phyloP scores from a whole-genome alignment of 1,140 invertebrate genomes.

The Polypedilum vanderplanki region DNA sequence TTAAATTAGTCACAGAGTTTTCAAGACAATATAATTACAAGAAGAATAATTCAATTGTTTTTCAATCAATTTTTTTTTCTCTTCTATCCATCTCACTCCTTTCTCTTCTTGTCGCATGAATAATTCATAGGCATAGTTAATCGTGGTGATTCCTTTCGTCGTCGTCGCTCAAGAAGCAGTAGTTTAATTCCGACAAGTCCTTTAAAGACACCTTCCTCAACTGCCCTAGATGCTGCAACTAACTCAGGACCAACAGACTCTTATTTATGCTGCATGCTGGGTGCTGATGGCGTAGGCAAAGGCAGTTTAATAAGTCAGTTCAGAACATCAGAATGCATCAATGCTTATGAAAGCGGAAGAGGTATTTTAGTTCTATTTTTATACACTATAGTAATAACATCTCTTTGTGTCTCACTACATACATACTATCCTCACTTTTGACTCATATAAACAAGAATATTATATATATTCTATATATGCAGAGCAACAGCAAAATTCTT shows the following conservation, averaged over 20 bases:
- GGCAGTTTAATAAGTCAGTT: conserved; percentile 87
- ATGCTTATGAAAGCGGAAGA: conserved; percentile 76
- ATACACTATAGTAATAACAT: neutral
- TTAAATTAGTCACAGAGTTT: neutral
- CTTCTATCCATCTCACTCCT: no score
- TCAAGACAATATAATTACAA: no score
- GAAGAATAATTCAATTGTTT: no score
- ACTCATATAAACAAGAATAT: neutral
- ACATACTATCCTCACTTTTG: neutral
- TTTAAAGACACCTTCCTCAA: conserved; percentile 37
- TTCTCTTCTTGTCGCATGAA: neutral
- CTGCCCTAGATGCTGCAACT: conserved; percentile 32
- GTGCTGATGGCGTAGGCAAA: conserved; percentile 81
- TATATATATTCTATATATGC: neutral
- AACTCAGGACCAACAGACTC: conserved; percentile 47
- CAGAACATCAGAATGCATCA: conserved; percentile 90
- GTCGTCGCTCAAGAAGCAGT: conserved; percentile 69
- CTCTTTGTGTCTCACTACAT: neutral
- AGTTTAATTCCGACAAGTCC: conserved; percentile 54
- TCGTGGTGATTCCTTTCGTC: conserved; percentile 78
- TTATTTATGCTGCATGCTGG: conserved; percentile 75
- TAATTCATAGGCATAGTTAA: conserved; percentile 71
- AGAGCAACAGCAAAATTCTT: conserved; percentile 1
- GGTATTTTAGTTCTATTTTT: conserved; percentile 44
- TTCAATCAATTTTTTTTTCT: neutral